Conservation (phyloP, 2,888 invertebrate genomes). For the Plusia festucae region DNA sequence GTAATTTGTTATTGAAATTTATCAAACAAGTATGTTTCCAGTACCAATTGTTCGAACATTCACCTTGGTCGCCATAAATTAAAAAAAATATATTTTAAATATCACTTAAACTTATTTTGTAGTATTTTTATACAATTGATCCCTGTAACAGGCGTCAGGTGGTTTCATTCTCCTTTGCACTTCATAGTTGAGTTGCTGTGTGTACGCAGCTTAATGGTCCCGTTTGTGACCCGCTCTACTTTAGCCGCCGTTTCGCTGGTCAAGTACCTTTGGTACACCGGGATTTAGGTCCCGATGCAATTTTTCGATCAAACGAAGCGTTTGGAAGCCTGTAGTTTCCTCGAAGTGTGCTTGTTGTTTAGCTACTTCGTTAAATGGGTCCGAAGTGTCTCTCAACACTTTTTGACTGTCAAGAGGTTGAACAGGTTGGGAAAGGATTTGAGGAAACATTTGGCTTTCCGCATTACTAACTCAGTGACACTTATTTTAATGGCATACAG, state of each 20-base stretch:
- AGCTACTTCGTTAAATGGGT: constrained; percentile 1
- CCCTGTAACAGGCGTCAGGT: too few relatives aligned
- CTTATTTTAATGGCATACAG: too few relatives aligned
- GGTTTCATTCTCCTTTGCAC: too few relatives aligned
- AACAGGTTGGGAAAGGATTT: background rate
- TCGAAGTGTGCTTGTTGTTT: background rate
- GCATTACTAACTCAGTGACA: too few relatives aligned
- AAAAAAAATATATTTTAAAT: too few relatives aligned
- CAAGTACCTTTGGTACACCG: constrained; percentile 48
- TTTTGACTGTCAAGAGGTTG: background rate
- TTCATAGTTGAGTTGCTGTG: background rate
- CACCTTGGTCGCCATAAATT: too few relatives aligned
- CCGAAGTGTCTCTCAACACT: background rate
- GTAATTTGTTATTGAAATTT: too few relatives aligned
- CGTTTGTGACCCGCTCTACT: constrained; percentile 50
- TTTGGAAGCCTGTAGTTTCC: background rate
- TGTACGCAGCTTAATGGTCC: constrained; percentile 17
- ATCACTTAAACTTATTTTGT: too few relatives aligned
- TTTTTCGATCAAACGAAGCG: constrained; percentile 3
- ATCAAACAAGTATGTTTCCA: too few relatives aligned
- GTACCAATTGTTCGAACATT: too few relatives aligned
- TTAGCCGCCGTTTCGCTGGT: constrained; percentile 38
- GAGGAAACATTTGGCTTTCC: background rate
- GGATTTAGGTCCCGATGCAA: constrained; percentile 22
- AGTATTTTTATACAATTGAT: too few relatives aligned